Evolutionary conservation across 2,888 invertebrate species (phyloP).

Genomic region (Drosophila picticornis): DNA sequence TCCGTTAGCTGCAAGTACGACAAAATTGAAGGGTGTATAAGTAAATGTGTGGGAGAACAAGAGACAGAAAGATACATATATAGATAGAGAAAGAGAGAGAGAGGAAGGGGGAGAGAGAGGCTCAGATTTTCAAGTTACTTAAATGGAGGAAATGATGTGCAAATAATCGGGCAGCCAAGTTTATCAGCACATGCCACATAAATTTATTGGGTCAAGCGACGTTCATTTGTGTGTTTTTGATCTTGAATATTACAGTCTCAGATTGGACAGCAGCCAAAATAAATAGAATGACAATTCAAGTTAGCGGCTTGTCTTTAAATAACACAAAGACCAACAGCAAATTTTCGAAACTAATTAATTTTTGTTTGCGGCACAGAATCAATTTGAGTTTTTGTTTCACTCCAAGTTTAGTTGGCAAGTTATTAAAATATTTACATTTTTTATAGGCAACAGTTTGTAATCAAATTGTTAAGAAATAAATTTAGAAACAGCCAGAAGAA

Average conservation of each 20-base stretch:
- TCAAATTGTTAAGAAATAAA: not conserved
- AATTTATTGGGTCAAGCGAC: constrained; percentile 20
- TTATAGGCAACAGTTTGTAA: not conserved
- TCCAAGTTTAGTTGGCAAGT: not conserved
- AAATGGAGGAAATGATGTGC: constrained; percentile 44
- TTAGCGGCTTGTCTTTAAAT: not conserved
- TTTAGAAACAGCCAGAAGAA: not conserved
- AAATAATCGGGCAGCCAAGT: constrained; percentile 36
- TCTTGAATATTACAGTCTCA: not conserved
- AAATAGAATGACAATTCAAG: not conserved
- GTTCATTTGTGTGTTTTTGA: not conserved
- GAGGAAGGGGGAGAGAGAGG: not conserved
- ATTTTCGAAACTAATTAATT: not conserved
- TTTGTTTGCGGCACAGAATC: not conserved
- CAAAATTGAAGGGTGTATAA: constrained; percentile 29
- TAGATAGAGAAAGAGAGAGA: not conserved
- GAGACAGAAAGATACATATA: not conserved
- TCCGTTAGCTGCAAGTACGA: constrained; percentile 92
- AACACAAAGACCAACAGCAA: not conserved
- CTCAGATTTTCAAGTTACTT: constrained; percentile 28
- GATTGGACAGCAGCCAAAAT: not conserved
- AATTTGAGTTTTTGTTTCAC: not conserved
- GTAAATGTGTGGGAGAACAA: not conserved
- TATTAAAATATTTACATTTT: not conserved
- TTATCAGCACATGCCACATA: constrained; percentile 25